Percentiles rank a stretch among this genome's conserved stretches.
Evolutionary conservation across 2,797 vertebrate species (phyloP).

Genomic region (Lerista edwardsae): DNA sequence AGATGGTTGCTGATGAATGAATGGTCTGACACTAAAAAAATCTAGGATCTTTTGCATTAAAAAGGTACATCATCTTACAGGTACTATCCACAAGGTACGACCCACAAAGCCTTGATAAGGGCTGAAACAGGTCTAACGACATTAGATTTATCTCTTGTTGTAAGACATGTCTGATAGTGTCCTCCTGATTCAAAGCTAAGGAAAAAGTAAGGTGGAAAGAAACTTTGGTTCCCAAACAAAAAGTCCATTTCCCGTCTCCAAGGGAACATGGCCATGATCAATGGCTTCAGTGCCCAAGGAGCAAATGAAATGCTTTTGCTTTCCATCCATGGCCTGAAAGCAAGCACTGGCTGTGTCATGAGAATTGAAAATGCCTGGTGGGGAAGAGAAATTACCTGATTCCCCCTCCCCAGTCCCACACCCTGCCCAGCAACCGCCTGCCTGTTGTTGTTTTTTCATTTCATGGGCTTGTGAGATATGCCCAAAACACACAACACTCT

Average conservation of each 20-base stretch:
- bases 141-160: constrained; percentile 53
- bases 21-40: background rate
- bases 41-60: background rate
- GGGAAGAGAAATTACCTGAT: background rate
- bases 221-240: constrained; percentile 28
- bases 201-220: constrained; percentile 41
- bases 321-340: constrained; percentile 51
- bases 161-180: constrained; percentile 49
- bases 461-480: background rate
- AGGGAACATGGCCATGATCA: constrained; percentile 63
- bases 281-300: constrained; percentile 43
- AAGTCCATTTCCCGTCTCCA: constrained; percentile 51
- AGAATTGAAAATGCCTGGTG: constrained; percentile 48
- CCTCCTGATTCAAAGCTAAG: constrained; percentile 50
- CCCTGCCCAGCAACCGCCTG: background rate
- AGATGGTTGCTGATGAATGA: background rate
- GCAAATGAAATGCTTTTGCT: constrained; percentile 62
- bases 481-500: constrained; percentile 17
- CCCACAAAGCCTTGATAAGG: background rate
- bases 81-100: background rate
- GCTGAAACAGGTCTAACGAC: constrained; percentile 29
- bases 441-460: background rate
- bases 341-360: constrained; percentile 12
- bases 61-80: background rate
- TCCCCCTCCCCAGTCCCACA: background rate